Evolutionary conservation across 2,113 vertebrate genomes (phyloP).

Genomic region (Todiramphus chloris): DNA sequence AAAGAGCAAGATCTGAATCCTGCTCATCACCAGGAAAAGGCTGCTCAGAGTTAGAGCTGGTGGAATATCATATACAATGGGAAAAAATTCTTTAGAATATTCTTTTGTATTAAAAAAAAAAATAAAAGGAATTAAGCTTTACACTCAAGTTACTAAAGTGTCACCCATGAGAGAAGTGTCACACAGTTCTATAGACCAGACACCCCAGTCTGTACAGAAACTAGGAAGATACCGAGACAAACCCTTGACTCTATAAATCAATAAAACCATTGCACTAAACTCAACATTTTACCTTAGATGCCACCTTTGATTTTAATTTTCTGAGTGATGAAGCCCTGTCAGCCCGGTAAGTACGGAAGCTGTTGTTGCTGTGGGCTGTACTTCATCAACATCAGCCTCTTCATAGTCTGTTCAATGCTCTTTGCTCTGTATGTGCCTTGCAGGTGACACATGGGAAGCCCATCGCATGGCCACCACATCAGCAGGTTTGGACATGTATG

Average conservation of each 20-base stretch:
- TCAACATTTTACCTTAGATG: fast-evolving
- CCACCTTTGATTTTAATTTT: neutral
- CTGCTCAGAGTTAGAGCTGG: neutral
- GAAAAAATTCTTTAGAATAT: neutral
- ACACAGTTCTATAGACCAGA: neutral
- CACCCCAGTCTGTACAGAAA: neutral
- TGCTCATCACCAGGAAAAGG: neutral
- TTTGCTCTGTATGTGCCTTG: neutral
- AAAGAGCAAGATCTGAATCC: neutral
- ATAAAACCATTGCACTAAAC: neutral
- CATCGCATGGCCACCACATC: fast-evolving
- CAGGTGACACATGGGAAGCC: neutral
- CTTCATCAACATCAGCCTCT: neutral
- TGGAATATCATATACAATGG: fast-evolving
- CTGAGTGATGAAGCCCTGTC: neutral
- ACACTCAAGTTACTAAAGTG: neutral
- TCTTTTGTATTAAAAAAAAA: neutral
- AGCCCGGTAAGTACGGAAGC: neutral
- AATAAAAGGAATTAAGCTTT: neutral
- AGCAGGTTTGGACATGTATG: fast-evolving
- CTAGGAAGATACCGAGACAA: fast-evolving
- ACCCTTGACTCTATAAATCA: neutral
- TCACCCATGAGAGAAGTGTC: neutral
- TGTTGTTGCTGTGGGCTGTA: neutral
- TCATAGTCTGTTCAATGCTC: fast-evolving